These are phyloP conservation scores for Doryteuthis pealeii DNA, from an alignment of 1,140 invertebrate species.

Conservation along the genomic window DNA sequence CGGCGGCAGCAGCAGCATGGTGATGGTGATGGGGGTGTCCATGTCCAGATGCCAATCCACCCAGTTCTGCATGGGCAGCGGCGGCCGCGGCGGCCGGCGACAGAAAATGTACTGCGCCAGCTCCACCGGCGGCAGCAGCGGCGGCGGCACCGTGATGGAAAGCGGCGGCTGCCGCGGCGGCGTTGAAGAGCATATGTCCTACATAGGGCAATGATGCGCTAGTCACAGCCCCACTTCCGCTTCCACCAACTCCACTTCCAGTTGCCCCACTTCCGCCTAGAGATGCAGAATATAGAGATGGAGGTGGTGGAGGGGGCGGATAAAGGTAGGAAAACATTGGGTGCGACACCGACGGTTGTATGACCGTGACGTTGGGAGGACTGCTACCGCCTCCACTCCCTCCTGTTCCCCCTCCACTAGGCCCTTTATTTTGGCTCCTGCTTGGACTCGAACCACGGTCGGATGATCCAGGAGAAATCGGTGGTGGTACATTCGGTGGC, in stretches of 20 bases:
- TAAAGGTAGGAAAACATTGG: constrained; percentile 53
- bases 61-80: too few relatives aligned
- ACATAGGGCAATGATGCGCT: neutral
- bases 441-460: neutral
- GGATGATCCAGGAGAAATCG: neutral
- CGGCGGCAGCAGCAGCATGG: constrained; percentile 33
- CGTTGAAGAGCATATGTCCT: constrained; percentile 10
- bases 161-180: too few relatives aligned
- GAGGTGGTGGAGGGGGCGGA: constrained; percentile 25
- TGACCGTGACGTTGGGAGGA: constrained; percentile 51
- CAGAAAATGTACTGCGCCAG: neutral
- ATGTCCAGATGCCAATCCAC: constrained; percentile 15
- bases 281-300: constrained; percentile 6
- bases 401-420: neutral
- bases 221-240: too few relatives aligned
- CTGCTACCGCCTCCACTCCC: constrained; percentile 14
- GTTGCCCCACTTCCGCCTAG: neutral
- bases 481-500: neutral
- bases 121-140: neutral
- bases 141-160: neutral
- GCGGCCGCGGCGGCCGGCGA: constrained; percentile 13
- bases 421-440: neutral
- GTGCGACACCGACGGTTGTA: constrained; percentile 47
- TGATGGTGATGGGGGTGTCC: constrained; percentile 24
- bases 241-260: too few relatives aligned